phyloP scores from a whole-genome alignment of 2,797 vertebrate genomes.

The Cyclopterus lumpus region DNA sequence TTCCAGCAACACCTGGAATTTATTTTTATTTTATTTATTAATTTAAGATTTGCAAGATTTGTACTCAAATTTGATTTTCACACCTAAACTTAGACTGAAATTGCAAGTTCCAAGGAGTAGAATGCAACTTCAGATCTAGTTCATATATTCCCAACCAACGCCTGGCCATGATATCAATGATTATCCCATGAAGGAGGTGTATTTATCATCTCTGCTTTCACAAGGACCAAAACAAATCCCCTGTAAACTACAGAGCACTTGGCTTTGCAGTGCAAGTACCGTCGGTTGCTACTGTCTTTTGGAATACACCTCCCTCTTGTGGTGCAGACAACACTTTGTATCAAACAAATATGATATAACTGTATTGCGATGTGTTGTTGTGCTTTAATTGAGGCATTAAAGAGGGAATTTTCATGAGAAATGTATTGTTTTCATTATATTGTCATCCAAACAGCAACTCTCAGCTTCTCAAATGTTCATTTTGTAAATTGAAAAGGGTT shows the following conservation, averaged over 20 bases:
- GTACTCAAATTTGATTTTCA: neutral
- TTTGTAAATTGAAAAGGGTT: neutral
- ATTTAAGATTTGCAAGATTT: neutral
- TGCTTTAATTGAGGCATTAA: neutral
- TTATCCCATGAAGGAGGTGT: neutral
- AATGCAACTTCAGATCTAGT: neutral
- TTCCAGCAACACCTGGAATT: slow-evolving; percentile 16
- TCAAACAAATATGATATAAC: neutral
- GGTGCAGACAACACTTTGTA: slow-evolving; percentile 22
- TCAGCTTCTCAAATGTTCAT: neutral
- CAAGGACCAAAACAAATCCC: neutral
- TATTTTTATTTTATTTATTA: slow-evolving; percentile 12
- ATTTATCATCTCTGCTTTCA: slow-evolving; percentile 9
- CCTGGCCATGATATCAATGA: neutral
- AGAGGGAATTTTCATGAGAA: neutral
- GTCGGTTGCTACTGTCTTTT: slow-evolving; percentile 5
- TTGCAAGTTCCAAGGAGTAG: neutral
- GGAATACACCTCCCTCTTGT: slow-evolving; percentile 62
- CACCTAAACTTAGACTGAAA: neutral
- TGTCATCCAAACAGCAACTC: neutral
- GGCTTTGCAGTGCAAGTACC: neutral
- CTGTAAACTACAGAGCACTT: slow-evolving; percentile 9
- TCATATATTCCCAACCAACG: slow-evolving; percentile 7
- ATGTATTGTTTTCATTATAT: neutral
- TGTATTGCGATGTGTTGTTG: neutral